Conservation (phyloP, 2,888 invertebrate species). For the Tuberolachnus salignus region DNA sequence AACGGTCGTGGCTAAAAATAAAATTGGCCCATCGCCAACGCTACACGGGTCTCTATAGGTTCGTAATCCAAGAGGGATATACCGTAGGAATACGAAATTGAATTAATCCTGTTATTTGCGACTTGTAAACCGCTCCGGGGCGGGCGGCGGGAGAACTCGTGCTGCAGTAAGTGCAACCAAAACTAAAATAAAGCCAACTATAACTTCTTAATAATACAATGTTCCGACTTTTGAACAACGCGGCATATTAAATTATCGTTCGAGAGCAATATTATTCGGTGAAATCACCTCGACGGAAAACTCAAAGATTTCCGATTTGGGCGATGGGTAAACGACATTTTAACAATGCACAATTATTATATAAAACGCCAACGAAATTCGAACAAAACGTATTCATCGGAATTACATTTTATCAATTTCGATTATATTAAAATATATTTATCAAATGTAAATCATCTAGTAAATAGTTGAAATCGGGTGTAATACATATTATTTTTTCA, state of each 20-base stretch:
- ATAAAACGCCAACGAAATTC: too few species aligned
- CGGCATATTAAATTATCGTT: background rate
- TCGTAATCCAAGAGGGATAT: background rate
- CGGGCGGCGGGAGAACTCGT: background rate
- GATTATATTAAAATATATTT: too few species aligned
- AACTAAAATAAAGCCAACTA: background rate
- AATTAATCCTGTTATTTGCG: conserved; percentile 11
- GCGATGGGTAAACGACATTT: too few species aligned
- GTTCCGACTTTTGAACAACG: background rate
- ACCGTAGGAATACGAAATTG: background rate
- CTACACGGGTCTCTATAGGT: background rate
- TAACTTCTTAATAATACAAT: background rate
- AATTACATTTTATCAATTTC: too few species aligned
- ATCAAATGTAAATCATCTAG: too few species aligned
- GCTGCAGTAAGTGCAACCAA: background rate
- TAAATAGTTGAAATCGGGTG: too few species aligned
- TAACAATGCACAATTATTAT: too few species aligned
- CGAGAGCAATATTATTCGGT: background rate
- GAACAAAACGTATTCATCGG: too few species aligned
- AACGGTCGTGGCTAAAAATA: background rate
- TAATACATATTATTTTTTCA: too few species aligned
- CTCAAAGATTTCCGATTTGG: too few species aligned
- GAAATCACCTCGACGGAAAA: too few species aligned
- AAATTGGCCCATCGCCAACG: background rate
- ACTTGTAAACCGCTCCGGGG: background rate